Conservation (phyloP, 1,140 invertebrate genomes). For the Eumaeus atala region DNA sequence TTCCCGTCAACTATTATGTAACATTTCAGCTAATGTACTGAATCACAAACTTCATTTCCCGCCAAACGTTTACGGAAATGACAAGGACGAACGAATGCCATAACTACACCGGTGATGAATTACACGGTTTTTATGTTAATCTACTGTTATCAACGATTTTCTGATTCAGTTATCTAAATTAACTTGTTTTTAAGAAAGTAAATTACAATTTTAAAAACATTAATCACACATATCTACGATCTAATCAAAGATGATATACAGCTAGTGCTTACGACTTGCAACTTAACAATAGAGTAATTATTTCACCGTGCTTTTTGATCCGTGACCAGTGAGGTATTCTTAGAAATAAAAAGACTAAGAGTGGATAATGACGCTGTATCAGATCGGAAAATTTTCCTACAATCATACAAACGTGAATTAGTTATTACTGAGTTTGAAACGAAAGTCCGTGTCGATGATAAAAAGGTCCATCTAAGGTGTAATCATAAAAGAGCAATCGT, state of each 20-base stretch:
- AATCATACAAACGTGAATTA: conserved; percentile 22
- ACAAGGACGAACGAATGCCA: neutral
- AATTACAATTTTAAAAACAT: conserved; percentile 4
- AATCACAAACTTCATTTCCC: neutral
- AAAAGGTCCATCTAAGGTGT: conserved; percentile 19
- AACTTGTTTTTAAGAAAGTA: neutral
- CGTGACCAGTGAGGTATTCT: conserved; percentile 2
- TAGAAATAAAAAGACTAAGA: conserved; percentile 13
- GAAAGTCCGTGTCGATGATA: conserved; percentile 19
- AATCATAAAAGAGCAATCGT: conserved; percentile 16
- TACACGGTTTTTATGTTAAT: neutral
- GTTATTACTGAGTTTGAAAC: conserved; percentile 20
- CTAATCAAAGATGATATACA: neutral
- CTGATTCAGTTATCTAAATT: neutral
- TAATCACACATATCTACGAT: conserved; percentile 5
- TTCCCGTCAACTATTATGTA: neutral
- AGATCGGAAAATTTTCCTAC: conserved; percentile 14
- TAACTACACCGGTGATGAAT: neutral
- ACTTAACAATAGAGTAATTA: conserved; percentile 10
- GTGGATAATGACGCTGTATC: conserved; percentile 13
- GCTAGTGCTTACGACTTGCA: conserved; percentile 1
- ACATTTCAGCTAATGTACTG: conserved; percentile 1
- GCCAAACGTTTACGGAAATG: neutral
- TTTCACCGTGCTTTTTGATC: conserved; percentile 2
- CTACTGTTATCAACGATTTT: neutral